Evolutionary conservation across 2,113 vertebrate species (phyloP), one percentile per base, ranked within the genome.

Genomic region (Ptilorrhoa leucosticta): DNA sequence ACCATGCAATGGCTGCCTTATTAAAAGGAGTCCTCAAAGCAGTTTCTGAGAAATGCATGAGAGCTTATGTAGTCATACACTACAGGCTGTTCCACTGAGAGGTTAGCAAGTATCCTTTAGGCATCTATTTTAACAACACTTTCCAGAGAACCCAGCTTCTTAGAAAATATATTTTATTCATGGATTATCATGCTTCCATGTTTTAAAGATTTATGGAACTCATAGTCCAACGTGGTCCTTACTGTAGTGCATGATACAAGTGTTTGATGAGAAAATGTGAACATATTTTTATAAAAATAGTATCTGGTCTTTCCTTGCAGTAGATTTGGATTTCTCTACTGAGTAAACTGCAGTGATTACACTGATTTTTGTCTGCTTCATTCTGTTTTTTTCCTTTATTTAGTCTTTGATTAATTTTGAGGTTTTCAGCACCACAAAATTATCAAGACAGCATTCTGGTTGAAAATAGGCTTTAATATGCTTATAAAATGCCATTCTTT

Each of bases 161-260:
- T 87, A 82, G 50, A 61, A 50, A 88, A 66, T 24, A 72, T 80
- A 73, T 92, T 97, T 97, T 89, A 92, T 96, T 97, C 11, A 90
- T 84, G 40, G 31, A 78, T 95, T 86, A 53, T 81, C 54, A 57
- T 64, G 75, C 54, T 86, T 93, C 53, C 9, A 16, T 39, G 9
- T 75, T 77, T 92, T 63, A 94, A 96, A 89, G 92, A 93, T 94
- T 95, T 83, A 94, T 89, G 33, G 23, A 31, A 81, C 53, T 92
- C 44, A n/a, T 42, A 78, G 64, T 45, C 35, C 40, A 45, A 39
- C 3, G 6, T 68, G 23, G 27, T 83, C 37, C 13, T 73, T 82
- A 33, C 47, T 81, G 21, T 56, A 73, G 42, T 56, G 20, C 23
- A 24, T 22, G 31, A 71, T 60, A 18, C 20, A 66, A 79, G 6